Evolutionary conservation across 2,888 invertebrate species (phyloP), one percentile per base, ranked within the genome.

Genomic region (Colletes collaris): DNA sequence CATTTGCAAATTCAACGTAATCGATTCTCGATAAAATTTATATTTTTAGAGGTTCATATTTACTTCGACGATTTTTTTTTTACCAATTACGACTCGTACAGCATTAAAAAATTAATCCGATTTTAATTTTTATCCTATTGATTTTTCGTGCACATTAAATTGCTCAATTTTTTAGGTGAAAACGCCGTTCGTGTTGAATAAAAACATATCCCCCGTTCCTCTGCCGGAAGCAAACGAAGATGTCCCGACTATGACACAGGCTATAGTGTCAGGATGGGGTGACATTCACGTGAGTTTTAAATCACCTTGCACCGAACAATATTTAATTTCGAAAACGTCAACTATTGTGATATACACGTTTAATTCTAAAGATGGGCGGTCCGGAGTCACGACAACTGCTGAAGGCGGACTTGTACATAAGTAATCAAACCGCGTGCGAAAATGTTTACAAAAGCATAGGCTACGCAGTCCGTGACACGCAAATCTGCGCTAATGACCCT

Each of bases 371-470:
- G 83, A 27, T 67, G 40, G 84, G 86, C 7, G 91, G 90, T 44
- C 27, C 64, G 0, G 46, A 46, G 8, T 79, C 89, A 3, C 80
- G 66, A 5, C 88, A 89, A 87, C 85, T 94, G 50, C 95, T 95
- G 79, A 94, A 92, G 70, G 95, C 94, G 0, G 85, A 93, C 49
- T 93, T 95, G 1, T 94, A 94, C 0, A 94, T 94, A 88, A 93
- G 95, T 6, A 94, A 93, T 82, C 93, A 94, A 3, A 86, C 92
- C 0, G 76, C 90, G 0, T 96, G 96, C 87, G 91, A 89, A 2
- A 2, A 75, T 3, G 37, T 40, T 8, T 89, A 88, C 67, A 0
- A 0, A 2, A 8, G 3, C 0, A 19, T 49, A 5, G 35, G 59
- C 5, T 49, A 71, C 8, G 11, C 11, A 4, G 67, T 89, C 35